Percentiles rank a stretch among this genome's conserved stretches.
These are phyloP conservation scores for Thunnus albacares DNA, from an alignment of 2,797 vertebrate genomes.

Conservation along the genomic window DNA sequence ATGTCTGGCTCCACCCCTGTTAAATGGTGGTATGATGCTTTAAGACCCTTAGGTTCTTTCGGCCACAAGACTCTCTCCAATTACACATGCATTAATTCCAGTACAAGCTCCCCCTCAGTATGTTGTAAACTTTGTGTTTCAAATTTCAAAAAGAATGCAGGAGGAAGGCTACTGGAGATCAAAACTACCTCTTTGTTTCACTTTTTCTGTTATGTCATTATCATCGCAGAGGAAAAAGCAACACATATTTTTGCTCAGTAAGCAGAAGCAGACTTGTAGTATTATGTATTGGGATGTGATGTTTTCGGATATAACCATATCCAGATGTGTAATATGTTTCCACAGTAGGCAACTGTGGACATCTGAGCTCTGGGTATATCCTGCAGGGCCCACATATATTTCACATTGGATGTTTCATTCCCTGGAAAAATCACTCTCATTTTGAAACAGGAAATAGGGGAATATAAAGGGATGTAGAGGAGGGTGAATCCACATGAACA, in stretches of 20 bases:
- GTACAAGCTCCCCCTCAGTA: too few relatives aligned
- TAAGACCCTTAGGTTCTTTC: too few relatives aligned
- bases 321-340: constrained; percentile 59
- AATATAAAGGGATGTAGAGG: constrained; percentile 6
- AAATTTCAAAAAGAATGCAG: too few relatives aligned
- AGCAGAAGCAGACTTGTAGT: constrained; percentile 34
- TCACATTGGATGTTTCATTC: constrained; percentile 32
- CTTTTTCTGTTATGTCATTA: constrained; percentile 2
- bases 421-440: constrained; percentile 11
- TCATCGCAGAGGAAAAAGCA: constrained; percentile 1
- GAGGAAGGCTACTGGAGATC: neutral
- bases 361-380: constrained; percentile 30
- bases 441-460: constrained; percentile 43
- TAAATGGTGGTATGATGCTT: too few relatives aligned
- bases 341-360: neutral
- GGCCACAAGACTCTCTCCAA: too few relatives aligned
- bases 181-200: neutral
- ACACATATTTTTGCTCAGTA: constrained; percentile 14
- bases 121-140: too few relatives aligned
- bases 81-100: too few relatives aligned
- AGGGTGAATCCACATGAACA: constrained; percentile 3
- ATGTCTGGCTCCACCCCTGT: too few relatives aligned
- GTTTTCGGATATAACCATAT: constrained; percentile 32
- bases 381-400: constrained; percentile 29
- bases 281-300: constrained; percentile 25